These are phyloP conservation scores for Dryobotodes eremita DNA, from an alignment of 2,888 invertebrate genomes.

Conservation along the genomic window DNA sequence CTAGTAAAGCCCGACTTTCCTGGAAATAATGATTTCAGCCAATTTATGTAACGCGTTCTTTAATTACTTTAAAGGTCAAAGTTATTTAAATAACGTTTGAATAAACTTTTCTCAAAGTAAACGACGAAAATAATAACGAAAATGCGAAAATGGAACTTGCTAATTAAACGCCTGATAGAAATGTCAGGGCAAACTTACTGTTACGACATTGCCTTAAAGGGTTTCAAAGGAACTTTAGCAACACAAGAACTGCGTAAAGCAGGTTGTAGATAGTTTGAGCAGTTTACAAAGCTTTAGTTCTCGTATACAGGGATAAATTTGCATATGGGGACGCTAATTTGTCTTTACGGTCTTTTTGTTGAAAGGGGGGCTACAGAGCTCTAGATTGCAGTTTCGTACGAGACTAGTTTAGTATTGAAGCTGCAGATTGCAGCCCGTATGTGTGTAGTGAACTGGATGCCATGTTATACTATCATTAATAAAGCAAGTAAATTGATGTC, in stretches of 20 bases:
- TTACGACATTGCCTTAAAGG: conserved; percentile 62
- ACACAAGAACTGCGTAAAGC: conserved; percentile 43
- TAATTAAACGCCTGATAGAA: conserved; percentile 69
- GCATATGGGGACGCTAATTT: conserved; percentile 59
- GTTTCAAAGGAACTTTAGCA: conserved; percentile 56
- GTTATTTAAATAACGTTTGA: conserved; percentile 30
- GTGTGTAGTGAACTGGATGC: background rate
- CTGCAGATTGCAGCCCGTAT: background rate
- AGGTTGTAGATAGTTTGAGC: conserved; percentile 53
- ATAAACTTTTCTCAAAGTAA: conserved; percentile 32
- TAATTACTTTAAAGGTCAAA: conserved; percentile 40
- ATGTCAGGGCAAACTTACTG: conserved; percentile 62
- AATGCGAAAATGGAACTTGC: conserved; percentile 43
- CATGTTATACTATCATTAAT: background rate
- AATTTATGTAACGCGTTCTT: conserved; percentile 36
- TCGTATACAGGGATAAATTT: conserved; percentile 59
- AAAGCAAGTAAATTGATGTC: background rate
- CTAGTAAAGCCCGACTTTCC: background rate
- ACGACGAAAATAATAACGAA: conserved; percentile 42
- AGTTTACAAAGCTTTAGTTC: conserved; percentile 55
- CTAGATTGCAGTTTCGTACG: conserved; percentile 33
- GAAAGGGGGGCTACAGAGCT: conserved; percentile 10
- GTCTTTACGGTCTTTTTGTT: conserved; percentile 52
- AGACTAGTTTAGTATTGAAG: background rate
- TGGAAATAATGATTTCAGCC: conserved; percentile 25